phyloP scores from a whole-genome alignment of 2,113 vertebrate genomes.

The Calyptommatus sinebrachiatus region DNA sequence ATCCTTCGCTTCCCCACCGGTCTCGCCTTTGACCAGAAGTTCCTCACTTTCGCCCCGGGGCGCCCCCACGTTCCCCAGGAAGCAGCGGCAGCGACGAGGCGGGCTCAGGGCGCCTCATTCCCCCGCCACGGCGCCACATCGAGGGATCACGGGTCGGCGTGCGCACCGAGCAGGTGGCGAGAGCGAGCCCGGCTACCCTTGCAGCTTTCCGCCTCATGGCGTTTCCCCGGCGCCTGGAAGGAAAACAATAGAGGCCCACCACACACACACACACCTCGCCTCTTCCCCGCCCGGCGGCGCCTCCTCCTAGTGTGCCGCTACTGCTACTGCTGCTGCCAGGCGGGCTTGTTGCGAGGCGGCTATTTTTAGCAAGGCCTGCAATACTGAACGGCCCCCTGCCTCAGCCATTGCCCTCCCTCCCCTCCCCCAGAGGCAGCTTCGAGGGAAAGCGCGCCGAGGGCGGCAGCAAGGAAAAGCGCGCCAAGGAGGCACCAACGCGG shows the following conservation, averaged over 20 bases:
- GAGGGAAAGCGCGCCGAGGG: conserved; percentile 1
- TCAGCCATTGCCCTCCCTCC: neutral
- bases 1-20: neutral
- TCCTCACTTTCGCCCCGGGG: neutral
- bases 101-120: neutral
- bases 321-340: conserved; percentile 15
- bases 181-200: conserved; percentile 35
- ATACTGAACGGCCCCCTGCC: neutral
- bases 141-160: neutral
- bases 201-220: neutral
- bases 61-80: neutral
- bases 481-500: neutral
- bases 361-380: conserved; percentile 38
- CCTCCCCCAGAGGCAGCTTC: neutral
- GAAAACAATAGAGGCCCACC: conserved; percentile 37
- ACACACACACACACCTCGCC: conserved; percentile 22
- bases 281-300: conserved; percentile 25
- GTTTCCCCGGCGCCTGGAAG: conserved; percentile 37
- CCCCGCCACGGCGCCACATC: neutral
- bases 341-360: conserved; percentile 10
- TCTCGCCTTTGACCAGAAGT: too few relatives aligned
- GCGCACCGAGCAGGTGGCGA: neutral
- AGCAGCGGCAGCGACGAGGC: neutral
- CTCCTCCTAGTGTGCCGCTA: conserved; percentile 8
- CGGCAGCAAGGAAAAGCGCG: neutral